Percentiles rank a stretch among this genome's conserved stretches.
Evolutionary conservation across 2,888 invertebrate genomes (phyloP).

Genomic region (Drosophila rellima): DNA sequence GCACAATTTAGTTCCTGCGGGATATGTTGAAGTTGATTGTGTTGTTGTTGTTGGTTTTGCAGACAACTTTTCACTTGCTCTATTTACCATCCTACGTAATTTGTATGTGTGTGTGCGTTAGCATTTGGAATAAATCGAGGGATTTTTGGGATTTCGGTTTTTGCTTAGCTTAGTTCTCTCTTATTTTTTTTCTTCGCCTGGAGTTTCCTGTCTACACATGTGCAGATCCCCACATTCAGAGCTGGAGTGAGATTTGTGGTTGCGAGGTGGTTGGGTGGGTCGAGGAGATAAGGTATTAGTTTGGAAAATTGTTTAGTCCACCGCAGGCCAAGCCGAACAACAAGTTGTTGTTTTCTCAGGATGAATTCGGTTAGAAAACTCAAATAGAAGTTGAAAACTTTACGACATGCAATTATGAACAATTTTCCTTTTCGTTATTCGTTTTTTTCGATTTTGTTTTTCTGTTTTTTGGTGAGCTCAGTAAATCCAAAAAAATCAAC

Average conservation of each 20-base stretch:
- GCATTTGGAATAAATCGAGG: constrained; percentile 81
- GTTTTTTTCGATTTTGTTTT: not conserved
- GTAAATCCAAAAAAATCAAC: constrained; percentile 27
- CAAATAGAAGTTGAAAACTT: constrained; percentile 69
- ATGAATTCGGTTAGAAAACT: constrained; percentile 48
- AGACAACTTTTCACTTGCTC: constrained; percentile 72
- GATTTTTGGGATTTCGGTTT: constrained; percentile 79
- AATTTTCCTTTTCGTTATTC: constrained; percentile 30
- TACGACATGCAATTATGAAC: constrained; percentile 68
- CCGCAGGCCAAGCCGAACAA: constrained; percentile 70
- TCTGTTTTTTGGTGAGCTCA: not conserved
- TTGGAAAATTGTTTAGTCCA: constrained; percentile 77
- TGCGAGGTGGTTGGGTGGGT: not conserved
- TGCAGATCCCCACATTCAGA: constrained; percentile 10
- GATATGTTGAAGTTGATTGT: constrained; percentile 62
- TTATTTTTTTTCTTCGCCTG: constrained; percentile 22
- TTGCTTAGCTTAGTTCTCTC: constrained; percentile 46
- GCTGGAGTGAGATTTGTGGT: constrained; percentile 1
- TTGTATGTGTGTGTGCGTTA: constrained; percentile 38
- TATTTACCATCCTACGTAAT: constrained; percentile 62
- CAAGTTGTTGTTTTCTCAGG: constrained; percentile 65
- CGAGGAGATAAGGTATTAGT: constrained; percentile 59
- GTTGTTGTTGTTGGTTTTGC: constrained; percentile 26
- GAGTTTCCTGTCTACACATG: constrained; percentile 38
- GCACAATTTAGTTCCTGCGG: constrained; percentile 80